Conservation (phyloP, 2,113 vertebrate species). For the Esox niger region DNA sequence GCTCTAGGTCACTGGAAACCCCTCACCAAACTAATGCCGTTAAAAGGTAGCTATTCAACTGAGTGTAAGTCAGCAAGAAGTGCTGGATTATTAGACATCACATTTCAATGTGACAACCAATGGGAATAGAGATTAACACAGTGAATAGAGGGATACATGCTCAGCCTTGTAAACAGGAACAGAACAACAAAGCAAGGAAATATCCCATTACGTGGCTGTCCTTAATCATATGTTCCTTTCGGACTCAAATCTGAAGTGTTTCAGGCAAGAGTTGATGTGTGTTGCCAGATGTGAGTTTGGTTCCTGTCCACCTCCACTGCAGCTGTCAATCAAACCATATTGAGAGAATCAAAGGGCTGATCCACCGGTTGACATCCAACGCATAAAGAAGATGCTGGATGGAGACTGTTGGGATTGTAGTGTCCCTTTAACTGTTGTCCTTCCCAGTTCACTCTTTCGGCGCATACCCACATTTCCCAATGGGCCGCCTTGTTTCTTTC, state of each 20-base stretch:
- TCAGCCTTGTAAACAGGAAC: not conserved
- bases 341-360: slow-evolving; percentile 53
- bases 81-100: too few species aligned
- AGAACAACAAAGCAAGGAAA: not conserved
- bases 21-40: slow-evolving; percentile 14
- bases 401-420: too few species aligned
- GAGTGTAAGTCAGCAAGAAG: not conserved
- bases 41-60: not conserved
- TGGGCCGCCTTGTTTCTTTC: too few species aligned
- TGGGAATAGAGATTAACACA: not conserved
- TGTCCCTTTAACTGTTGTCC: too few species aligned
- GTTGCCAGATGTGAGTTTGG: not conserved
- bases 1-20: slow-evolving; percentile 32
- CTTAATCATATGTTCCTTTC: too few species aligned
- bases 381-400: slow-evolving; percentile 55
- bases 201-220: too few species aligned
- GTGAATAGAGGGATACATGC: not conserved
- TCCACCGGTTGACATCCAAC: slow-evolving; percentile 35
- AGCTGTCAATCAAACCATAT: slow-evolving; percentile 48
- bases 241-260: not conserved
- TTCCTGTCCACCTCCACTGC: slow-evolving; percentile 6
- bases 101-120: not conserved
- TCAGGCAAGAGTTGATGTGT: not conserved
- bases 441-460: too few species aligned
- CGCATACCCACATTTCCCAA: too few species aligned